These are phyloP conservation scores for Platyrinchus mystaceus DNA, from an alignment of 2,797 vertebrate species.

Conservation along the genomic window DNA sequence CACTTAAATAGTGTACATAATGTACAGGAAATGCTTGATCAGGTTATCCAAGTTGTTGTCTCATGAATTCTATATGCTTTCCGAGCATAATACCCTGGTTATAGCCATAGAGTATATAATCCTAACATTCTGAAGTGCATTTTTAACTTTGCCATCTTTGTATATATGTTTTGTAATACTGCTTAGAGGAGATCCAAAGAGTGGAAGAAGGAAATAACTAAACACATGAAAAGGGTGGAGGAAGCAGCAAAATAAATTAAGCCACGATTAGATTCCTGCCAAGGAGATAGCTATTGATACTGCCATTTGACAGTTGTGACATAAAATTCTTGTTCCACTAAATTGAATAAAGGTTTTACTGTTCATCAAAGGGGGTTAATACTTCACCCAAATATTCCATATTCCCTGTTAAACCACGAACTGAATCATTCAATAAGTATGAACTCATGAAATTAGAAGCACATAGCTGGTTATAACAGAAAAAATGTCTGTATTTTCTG, in stretches of 20 bases:
- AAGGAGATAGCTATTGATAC: background rate
- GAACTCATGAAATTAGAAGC: background rate
- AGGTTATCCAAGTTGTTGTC: constrained; percentile 28
- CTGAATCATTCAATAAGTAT: background rate
- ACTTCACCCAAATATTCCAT: background rate
- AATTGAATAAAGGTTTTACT: background rate
- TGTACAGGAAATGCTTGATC: constrained; percentile 29
- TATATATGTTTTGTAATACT: background rate
- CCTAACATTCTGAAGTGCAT: background rate
- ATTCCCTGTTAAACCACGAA: background rate
- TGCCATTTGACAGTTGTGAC: background rate
- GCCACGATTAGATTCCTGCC: background rate
- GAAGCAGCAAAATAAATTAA: background rate
- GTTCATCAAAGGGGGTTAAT: background rate
- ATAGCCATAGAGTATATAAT: background rate
- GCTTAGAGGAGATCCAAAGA: background rate
- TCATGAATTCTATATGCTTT: constrained; percentile 9
- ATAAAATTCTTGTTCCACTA: background rate
- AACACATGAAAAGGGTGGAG: background rate
- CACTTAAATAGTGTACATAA: constrained; percentile 26
- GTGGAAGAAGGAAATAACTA: background rate
- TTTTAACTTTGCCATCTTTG: background rate
- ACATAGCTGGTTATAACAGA: background rate
- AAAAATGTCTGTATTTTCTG: background rate
- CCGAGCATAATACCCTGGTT: constrained; percentile 12